Evolutionary conservation across 2,888 invertebrate genomes (phyloP), one percentile per base, ranked within the genome.

Genomic region (Laspeyria flexula): DNA sequence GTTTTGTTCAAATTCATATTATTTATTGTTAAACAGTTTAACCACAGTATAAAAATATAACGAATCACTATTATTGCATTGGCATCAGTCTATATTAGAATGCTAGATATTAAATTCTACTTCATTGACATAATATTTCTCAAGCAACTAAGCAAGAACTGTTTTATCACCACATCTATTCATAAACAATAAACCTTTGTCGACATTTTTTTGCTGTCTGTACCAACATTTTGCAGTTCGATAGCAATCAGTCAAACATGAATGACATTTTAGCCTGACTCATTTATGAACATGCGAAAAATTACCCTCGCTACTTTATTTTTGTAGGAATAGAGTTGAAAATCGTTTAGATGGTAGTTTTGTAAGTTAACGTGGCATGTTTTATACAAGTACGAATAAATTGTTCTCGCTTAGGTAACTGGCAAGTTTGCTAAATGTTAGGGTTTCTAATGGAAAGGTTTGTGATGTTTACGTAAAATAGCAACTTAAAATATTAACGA

Each of bases 161-260:
- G 13, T 13, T 9, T 6, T 52, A 67, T 58, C 64, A 48, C 7
- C 35, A 34, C 38, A 64, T 64, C 55, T 48, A 45, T 34, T 37
- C 49, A 39, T 41, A 50, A 65, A 66, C 65, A 66, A 66, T 67
- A 65, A 66, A 64, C 59, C 54, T 56, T 69, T 69, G 69, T 65
- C 41, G 55, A 48, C 48, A 46, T 27, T 62, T 67, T 72, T 71
- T 60, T 77, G 75, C 75, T 55, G 58, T 67, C 78, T 46, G 65
- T 82, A 80, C 61, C 59, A 69, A 58, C 65, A 68, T 71, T 74
- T 76, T 67, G 65, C 69, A 70, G 68, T 75, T 82, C 76, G 84
- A 85, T 85, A 75, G 79, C 71, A 71, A 85, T 85, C 85, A 74
- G 74, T 81, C 83, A 81, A 81, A 83, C 77, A 79, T 73, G 75